Evolutionary conservation across 2,113 vertebrate species (phyloP).

Genomic region (Caretta caretta): DNA sequence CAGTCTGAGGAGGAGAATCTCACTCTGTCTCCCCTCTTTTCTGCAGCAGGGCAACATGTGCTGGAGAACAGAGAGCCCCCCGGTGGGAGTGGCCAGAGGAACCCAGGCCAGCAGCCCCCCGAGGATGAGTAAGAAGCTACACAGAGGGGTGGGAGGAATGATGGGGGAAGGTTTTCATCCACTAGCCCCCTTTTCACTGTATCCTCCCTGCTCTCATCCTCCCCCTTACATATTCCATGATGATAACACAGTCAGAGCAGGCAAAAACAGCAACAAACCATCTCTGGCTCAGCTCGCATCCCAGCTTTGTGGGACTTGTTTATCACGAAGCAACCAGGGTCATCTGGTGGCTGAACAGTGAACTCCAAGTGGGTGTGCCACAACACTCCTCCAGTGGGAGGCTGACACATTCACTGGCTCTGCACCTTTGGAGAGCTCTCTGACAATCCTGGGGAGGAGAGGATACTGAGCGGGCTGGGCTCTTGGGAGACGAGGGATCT

Average conservation of each 20-base stretch:
- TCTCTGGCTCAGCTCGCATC: neutral
- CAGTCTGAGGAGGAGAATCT: neutral
- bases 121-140: neutral
- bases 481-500: too few relatives aligned
- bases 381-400: neutral
- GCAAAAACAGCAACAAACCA: neutral
- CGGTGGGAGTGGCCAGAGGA: slow-evolving; percentile 7
- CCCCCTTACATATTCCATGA: neutral
- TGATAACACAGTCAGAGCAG: neutral
- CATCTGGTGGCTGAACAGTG: neutral
- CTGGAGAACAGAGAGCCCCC: slow-evolving; percentile 48
- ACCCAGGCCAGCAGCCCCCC: slow-evolving; percentile 36
- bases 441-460: neutral
- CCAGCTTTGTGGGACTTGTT: neutral
- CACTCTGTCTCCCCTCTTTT: neutral
- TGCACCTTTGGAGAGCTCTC: neutral
- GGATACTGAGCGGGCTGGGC: neutral
- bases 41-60: slow-evolving; percentile 53
- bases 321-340: neutral
- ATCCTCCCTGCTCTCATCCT: neutral
- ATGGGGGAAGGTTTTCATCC: neutral
- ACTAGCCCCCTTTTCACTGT: neutral
- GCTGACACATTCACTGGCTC: neutral
- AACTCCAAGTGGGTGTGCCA: neutral
- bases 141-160: neutral